These are phyloP conservation scores for Apostichopus californicus DNA, from an alignment of 35 echinoderm and acorn worm genomes.

Conservation along the genomic window DNA sequence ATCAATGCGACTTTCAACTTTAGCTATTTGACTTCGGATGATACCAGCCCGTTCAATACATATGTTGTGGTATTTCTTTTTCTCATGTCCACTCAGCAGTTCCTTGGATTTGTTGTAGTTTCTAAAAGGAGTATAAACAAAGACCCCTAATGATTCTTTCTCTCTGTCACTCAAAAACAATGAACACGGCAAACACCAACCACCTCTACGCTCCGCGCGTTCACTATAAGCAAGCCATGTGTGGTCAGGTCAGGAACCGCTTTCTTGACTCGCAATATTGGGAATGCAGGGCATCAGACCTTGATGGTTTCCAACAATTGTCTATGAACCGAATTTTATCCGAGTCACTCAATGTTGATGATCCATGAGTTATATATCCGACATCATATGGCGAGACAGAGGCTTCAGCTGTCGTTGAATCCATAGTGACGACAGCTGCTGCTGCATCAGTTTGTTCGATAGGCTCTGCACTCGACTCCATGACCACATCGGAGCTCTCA, in stretches of 20 bases:
- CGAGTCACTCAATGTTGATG: conserved; percentile 7
- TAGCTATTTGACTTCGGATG: not conserved
- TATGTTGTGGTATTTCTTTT: no score
- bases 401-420: not conserved
- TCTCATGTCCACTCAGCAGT: no score
- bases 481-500: conserved; percentile 9
- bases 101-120: no score
- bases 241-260: no score
- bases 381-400: conserved; percentile 12
- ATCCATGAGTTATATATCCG: not conserved
- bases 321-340: conserved; percentile 8
- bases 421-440: not conserved
- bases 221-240: no score
- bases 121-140: no score
- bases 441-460: not conserved
- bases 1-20: not conserved
- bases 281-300: not conserved
- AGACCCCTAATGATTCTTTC: no score
- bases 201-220: no score
- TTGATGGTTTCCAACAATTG: conserved; percentile 13
- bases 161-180: no score
- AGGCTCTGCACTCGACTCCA: not conserved
- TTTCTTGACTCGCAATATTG: no score
- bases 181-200: no score
- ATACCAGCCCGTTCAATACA: no score